Conservation (phyloP, 2,888 invertebrate species). For the Lepidocyrtinus sp. region DNA sequence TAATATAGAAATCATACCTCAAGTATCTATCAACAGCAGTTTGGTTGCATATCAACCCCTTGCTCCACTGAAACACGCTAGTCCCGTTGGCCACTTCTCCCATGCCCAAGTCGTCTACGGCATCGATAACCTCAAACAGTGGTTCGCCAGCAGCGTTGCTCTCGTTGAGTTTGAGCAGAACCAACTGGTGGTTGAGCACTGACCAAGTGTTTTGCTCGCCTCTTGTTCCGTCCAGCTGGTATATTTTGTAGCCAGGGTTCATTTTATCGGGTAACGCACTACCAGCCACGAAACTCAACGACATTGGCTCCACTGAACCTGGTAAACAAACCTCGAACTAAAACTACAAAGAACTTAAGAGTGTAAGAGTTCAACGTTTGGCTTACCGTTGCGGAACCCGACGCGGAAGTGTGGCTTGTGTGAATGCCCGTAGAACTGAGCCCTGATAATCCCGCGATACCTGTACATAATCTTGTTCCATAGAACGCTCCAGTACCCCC, state of each 20-base stretch:
- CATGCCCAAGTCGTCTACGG: conserved; percentile 79
- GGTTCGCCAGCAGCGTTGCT: conserved; percentile 79
- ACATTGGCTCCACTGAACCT: conserved; percentile 72
- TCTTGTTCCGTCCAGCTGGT: conserved; percentile 77
- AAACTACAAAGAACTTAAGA: too few species aligned
- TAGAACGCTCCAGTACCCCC: conserved; percentile 59
- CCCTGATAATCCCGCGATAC: conserved; percentile 63
- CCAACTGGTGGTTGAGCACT: conserved; percentile 78
- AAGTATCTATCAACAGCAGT: conserved; percentile 76
- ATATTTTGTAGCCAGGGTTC: conserved; percentile 87
- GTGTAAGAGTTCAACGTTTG: not conserved
- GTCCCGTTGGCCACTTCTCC: conserved; percentile 77
- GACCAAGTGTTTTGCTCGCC: conserved; percentile 68
- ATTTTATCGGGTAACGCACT: conserved; percentile 78
- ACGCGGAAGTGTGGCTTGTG: conserved; percentile 84
- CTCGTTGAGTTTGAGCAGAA: conserved; percentile 82
- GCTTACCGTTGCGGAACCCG: conserved; percentile 75
- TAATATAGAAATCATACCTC: conserved; percentile 48
- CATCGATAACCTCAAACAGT: conserved; percentile 83
- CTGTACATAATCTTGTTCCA: conserved; percentile 63
- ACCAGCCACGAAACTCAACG: conserved; percentile 82
- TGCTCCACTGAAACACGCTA: conserved; percentile 78
- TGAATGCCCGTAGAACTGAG: conserved; percentile 87
- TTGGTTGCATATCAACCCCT: conserved; percentile 76
- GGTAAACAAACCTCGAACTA: too few species aligned